Base-by-base conservation (phyloP, 2,113 vertebrate species). In the Paralichthys olivaceus region DNA sequence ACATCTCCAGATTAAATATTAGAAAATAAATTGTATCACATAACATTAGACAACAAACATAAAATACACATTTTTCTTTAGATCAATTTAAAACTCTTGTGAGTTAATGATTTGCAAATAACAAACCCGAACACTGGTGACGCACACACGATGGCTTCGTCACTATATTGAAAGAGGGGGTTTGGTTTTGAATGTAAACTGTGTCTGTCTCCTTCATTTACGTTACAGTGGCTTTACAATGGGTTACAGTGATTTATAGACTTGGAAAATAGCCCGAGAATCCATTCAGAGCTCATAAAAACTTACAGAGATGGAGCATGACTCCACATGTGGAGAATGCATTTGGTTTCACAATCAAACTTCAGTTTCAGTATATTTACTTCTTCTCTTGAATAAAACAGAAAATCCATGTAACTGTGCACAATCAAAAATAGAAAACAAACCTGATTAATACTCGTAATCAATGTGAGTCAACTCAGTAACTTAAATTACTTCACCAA, bases 271-370 rank as follows among this genome's bases (percentile, higher is more conserved):
- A 64, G 26, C 25, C 47, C 75, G 7, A 40, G 17, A 47, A 58
- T 69, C 47, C 34, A 37, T 22, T 59, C 37, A 76, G 66, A 66
- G 55, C 70, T 57, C 59, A 54, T 81, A 83, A 78, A 88, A 59
- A 45, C 23, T 1, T 17, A 25, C 47, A 32, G 15, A 28, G 19
- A 55, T 53, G 17, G n/a, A 67, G 29, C 55, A 20, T 69, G 55
- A 66, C 54, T 55, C 57, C 4, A 6, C 57, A 11, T 37, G 25
- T 58, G 20, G 49, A 45, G 26, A 80, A 80, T 1, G 34, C 4
- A 2, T 58, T 37, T 25, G 26, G 9, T 71, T n/a, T 71, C 62
- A 59, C 57, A 80, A 49, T 65, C 28, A 81, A 79, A 64, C 22
- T 7, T 14, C 15, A 22, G 77, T 64, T 67, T 77, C 64, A 74